Base-by-base conservation (phyloP, 2,797 vertebrate genomes). In the Galago senegalensis region DNA sequence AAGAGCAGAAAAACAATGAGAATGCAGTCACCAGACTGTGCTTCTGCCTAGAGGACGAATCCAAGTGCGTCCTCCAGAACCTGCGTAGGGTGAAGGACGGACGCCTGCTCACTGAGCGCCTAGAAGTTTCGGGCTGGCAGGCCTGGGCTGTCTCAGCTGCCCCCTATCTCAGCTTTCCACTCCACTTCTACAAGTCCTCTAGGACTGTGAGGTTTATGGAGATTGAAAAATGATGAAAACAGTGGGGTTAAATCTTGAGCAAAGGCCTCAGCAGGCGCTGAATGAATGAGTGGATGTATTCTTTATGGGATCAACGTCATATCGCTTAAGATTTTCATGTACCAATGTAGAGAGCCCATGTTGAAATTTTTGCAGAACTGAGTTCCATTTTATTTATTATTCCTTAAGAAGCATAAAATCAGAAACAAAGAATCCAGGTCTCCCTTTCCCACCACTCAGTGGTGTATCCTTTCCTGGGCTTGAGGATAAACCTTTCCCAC, bases 1-100 rank as follows among this genome's bases (percentile, higher is more conserved):
- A 98, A 98, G 67, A 76, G 60, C 69, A 98, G 40, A 94, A 70
- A 73, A 94, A 72, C 14, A 95, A 31, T 3, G 72, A 23, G 34
- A 84, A 56, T 13, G 58, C 29, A 34, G 94, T 13, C 60, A 7
- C 12, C 37, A 83, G 73, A 40, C 27, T 7, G 14, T 21, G 21
- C 56, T 40, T n/a, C 34, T 34, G 65, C 69, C 86, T 56, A 18
- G 56, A 86, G 40, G 46, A 63, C 10, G 82, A 61, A 61, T 49
- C 25, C 23, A 31, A 5, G 27, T 8, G 40, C 86, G 72, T 14
- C 49, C 89, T 60, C n/a, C 31, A 43, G 43, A 88, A 23, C n/a
- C 53, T 18, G 12, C 1, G 11, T 2, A 17, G 53, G 56, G 16
- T 0, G 34, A 43, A 79, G 87, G 49, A 34, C 43, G 31, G 43